These are phyloP conservation scores for Beaufortia kweichowensis DNA, from an alignment of 2,113 vertebrate species.

Conservation along the genomic window DNA sequence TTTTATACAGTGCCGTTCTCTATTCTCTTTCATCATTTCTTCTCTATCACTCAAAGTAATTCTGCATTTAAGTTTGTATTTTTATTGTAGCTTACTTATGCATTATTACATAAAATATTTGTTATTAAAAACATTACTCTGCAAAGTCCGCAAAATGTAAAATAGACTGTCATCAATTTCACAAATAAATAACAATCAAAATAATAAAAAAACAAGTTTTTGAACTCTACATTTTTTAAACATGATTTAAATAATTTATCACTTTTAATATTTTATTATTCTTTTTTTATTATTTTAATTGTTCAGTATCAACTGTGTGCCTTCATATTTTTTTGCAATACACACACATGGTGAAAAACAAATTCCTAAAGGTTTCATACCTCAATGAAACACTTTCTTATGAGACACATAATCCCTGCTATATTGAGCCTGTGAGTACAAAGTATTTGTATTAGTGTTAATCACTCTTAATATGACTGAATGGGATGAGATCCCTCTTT, in stretches of 20 bases:
- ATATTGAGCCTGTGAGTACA: constrained; percentile 13
- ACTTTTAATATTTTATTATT: too few species aligned
- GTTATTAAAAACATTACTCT: too few species aligned
- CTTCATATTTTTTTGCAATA: neutral
- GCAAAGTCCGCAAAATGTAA: too few species aligned
- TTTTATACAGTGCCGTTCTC: neutral
- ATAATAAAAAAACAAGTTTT: too few species aligned
- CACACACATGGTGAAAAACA: neutral
- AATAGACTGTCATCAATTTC: too few species aligned
- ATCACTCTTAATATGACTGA: constrained; percentile 62
- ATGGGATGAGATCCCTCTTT: constrained; percentile 63
- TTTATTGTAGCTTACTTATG: too few species aligned
- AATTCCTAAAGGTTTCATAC: neutral
- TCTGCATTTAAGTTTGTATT: too few species aligned
- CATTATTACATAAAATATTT: too few species aligned
- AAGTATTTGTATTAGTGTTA: constrained; percentile 57
- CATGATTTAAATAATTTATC: too few species aligned
- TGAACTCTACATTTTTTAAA: too few species aligned
- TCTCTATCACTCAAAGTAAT: neutral
- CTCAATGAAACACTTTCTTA: constrained; percentile 43
- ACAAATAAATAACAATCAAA: too few species aligned
- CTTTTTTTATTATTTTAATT: neutral
- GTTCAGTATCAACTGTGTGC: too few species aligned
- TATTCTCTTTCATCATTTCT: neutral
- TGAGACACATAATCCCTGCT: constrained; percentile 52